These are phyloP conservation scores for Pyrgus malvae DNA, from an alignment of 2,888 invertebrate species.

Conservation along the genomic window DNA sequence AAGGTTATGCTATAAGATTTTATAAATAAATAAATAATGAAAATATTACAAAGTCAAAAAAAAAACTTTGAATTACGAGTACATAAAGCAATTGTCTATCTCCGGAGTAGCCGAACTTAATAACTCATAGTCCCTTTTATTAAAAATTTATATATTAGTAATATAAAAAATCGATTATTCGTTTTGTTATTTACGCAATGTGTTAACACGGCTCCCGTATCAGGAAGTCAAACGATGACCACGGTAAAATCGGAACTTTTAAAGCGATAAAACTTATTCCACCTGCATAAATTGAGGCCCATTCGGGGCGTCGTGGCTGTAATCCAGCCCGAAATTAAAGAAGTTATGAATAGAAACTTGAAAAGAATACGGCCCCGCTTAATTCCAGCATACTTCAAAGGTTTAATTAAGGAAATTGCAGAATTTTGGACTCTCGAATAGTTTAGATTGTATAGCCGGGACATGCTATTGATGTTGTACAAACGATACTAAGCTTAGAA, in stretches of 20 bases:
- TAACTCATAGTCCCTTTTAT: too few species aligned
- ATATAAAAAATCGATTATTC: too few species aligned
- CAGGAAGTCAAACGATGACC: constrained; percentile 18
- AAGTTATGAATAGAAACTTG: constrained; percentile 27
- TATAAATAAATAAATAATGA: too few species aligned
- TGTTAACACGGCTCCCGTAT: constrained; percentile 2
- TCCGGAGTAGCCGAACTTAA: too few species aligned
- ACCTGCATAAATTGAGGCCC: constrained; percentile 56
- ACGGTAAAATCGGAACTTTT: constrained; percentile 32
- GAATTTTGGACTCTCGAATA: constrained; percentile 15
- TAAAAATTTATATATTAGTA: too few species aligned
- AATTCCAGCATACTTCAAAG: constrained; percentile 26
- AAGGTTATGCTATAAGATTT: too few species aligned
- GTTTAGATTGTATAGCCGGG: too few species aligned
- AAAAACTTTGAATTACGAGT: too few species aligned
- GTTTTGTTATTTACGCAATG: neutral
- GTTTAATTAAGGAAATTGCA: constrained; percentile 25
- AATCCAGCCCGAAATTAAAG: constrained; percentile 26
- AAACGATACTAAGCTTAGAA: too few species aligned
- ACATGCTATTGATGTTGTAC: too few species aligned
- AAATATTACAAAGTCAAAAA: too few species aligned
- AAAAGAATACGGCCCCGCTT: constrained; percentile 26
- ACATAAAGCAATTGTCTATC: too few species aligned
- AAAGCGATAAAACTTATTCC: constrained; percentile 52
- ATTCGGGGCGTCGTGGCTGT: constrained; percentile 36